phyloP scores from a whole-genome alignment of 2,113 vertebrate genomes.

The Periophthalmus modestus region DNA sequence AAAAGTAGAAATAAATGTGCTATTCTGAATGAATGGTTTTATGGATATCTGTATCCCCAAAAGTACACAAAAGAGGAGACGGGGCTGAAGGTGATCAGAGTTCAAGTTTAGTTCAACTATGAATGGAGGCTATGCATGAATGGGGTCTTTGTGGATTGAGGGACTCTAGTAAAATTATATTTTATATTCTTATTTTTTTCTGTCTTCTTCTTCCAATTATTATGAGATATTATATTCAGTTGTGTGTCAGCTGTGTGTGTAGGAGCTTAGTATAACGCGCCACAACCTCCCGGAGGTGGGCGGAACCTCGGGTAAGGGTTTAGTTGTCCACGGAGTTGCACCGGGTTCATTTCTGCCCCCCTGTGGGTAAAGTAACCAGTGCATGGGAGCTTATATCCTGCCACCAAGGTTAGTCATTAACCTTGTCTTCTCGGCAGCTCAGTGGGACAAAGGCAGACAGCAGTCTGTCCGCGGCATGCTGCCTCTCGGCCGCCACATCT shows the following conservation, averaged over 20 bases:
- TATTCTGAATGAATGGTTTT: conserved; percentile 8
- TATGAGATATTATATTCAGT: no score
- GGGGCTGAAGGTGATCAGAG: background rate
- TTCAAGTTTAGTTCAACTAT: background rate
- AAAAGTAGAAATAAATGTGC: conserved; percentile 63
- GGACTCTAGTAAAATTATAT: background rate
- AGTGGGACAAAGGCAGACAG: conserved; percentile 37
- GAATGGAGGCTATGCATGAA: no score
- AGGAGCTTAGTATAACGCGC: background rate
- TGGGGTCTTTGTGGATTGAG: background rate
- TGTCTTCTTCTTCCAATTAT: no score
- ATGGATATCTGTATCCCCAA: background rate
- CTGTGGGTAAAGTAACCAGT: conserved; percentile 53
- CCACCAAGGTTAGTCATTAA: conserved; percentile 73
- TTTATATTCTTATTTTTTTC: no score
- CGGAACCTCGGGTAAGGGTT: conserved; percentile 41
- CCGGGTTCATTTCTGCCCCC: conserved; percentile 53
- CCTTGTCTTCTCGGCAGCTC: conserved; percentile 46
- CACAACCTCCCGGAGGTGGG: conserved; percentile 18
- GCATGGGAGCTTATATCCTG: conserved; percentile 25
- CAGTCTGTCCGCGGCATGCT: conserved; percentile 68
- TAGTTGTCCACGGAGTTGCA: conserved; percentile 37
- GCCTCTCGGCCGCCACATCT: conserved; percentile 57
- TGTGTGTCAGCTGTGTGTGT: conserved; percentile 9
- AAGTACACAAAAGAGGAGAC: background rate